phyloP scores from a whole-genome alignment of 2,888 invertebrate genomes.

The Monochamus alternatus region DNA sequence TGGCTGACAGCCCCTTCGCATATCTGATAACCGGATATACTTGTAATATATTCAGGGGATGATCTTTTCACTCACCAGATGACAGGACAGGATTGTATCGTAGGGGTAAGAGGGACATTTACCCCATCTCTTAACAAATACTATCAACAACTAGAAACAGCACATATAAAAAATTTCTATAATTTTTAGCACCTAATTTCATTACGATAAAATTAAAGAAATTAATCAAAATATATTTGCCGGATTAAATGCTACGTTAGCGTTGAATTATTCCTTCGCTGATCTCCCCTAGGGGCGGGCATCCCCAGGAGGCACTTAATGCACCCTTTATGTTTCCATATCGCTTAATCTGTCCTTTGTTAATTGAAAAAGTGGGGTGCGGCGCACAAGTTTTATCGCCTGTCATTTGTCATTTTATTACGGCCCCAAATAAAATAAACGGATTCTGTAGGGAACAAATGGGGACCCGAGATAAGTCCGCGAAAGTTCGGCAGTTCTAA shows the following conservation, averaged over 20 bases:
- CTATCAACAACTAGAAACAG: no score
- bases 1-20: slow-evolving; percentile 53
- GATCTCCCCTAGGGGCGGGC: slow-evolving; percentile 42
- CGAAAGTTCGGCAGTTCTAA: slow-evolving; percentile 1
- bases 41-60: slow-evolving; percentile 60
- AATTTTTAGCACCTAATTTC: no score
- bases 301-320: slow-evolving; percentile 58
- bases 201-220: no score
- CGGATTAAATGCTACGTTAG: background rate
- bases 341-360: slow-evolving; percentile 62
- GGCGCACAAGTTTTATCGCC: slow-evolving; percentile 36
- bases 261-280: background rate
- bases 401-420: slow-evolving; percentile 41
- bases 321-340: slow-evolving; percentile 61
- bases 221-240: no score
- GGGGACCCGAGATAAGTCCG: background rate
- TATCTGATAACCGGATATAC: slow-evolving; percentile 58
- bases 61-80: slow-evolving; percentile 52
- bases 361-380: slow-evolving; percentile 36
- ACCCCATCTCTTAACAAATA: background rate
- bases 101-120: slow-evolving; percentile 13
- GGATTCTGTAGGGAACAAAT: slow-evolving; percentile 21
- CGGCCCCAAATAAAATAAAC: slow-evolving; percentile 36
- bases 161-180: no score
- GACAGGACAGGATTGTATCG: slow-evolving; percentile 32